A percentile compares a stretch with the other conserved stretches of the same genome.
Evolutionary conservation across 2,888 invertebrate species (phyloP).

Genomic region (Rhagonycha fulva): DNA sequence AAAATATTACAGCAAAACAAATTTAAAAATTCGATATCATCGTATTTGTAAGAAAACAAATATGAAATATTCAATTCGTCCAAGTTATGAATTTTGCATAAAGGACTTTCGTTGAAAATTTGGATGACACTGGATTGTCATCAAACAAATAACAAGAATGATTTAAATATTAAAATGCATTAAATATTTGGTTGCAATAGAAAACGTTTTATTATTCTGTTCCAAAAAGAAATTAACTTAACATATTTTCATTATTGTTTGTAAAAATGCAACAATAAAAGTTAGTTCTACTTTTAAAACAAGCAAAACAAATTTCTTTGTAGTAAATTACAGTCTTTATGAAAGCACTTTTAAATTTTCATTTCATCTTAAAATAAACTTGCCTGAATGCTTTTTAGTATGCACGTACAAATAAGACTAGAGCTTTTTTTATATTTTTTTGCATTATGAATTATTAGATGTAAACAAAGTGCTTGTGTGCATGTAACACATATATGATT

Average conservation of each 20-base stretch:
- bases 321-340: background rate
- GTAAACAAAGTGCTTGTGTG: conserved; percentile 6
- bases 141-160: background rate
- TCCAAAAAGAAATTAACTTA: background rate
- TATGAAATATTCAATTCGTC: background rate
- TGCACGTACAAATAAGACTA: background rate
- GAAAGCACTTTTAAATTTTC: background rate
- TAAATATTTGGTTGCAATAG: background rate
- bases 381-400: background rate
- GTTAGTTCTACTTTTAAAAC: background rate
- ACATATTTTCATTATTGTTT: background rate
- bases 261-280: background rate
- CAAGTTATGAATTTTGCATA: background rate
- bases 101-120: background rate
- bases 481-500: conserved; percentile 25
- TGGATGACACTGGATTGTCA: background rate
- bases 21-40: background rate
- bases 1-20: background rate
- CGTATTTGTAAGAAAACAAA: background rate
- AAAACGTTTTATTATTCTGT: background rate
- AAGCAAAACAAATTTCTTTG: background rate
- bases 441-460: background rate
- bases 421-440: background rate
- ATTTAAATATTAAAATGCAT: background rate
- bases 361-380: background rate